A percentile compares a stretch with the other conserved stretches of the same genome.
phyloP scores from a whole-genome alignment of 2,113 vertebrate species.

The pig (Sus scrofa) region DNA sequence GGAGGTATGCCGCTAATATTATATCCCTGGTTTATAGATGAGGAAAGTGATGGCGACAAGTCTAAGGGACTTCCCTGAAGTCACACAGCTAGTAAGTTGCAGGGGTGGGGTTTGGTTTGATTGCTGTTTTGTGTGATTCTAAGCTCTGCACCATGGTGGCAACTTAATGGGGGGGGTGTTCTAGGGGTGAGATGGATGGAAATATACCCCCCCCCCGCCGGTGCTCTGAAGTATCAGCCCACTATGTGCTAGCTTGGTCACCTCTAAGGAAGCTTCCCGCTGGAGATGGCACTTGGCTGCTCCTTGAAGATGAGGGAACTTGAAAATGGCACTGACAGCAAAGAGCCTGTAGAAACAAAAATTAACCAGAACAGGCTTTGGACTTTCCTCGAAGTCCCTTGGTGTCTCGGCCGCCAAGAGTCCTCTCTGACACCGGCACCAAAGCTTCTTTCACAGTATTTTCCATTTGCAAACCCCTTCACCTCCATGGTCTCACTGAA shows the following conservation, averaged over 20 bases:
- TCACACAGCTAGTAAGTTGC: background rate
- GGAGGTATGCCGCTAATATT: background rate
- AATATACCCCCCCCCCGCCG: accelerated
- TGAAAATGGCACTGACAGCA: background rate
- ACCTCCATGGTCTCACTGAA: background rate
- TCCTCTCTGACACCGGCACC: too few relatives aligned
- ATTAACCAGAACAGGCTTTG: background rate
- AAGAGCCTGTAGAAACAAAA: background rate
- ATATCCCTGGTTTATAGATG: background rate
- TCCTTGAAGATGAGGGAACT: background rate
- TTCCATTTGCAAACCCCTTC: background rate
- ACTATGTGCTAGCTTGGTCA: background rate
- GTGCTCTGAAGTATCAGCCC: background rate
- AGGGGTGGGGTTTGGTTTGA: background rate
- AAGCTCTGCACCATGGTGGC: background rate
- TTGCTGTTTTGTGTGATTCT: background rate
- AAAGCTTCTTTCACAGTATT: background rate
- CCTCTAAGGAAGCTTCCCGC: background rate
- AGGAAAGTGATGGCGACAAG: background rate
- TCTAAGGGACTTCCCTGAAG: background rate
- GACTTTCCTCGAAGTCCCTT: background rate
- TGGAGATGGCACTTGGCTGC: too few relatives aligned
- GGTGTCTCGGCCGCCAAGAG: background rate
- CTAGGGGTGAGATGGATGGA: too few relatives aligned
- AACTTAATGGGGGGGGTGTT: background rate